Conservation (phyloP, 2,113 vertebrate species). For the Corythoichthys haematopterus region DNA sequence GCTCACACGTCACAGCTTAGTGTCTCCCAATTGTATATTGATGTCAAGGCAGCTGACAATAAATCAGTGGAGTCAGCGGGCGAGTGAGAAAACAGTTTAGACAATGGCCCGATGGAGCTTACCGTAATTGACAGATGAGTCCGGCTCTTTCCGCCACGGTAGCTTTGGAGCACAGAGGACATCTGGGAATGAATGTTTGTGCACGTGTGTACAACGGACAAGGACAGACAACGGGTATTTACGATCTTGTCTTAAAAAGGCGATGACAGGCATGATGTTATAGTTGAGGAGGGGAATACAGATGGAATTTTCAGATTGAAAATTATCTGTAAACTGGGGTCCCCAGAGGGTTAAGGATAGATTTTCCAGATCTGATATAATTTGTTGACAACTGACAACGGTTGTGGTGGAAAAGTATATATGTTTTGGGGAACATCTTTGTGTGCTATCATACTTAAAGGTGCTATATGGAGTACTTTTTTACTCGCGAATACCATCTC, state of each 20-base stretch:
- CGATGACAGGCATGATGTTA: neutral
- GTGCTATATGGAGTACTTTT: too few relatives aligned
- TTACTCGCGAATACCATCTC: too few relatives aligned
- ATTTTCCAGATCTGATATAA: too few relatives aligned
- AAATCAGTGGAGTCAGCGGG: conserved; percentile 68
- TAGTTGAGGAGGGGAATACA: too few relatives aligned
- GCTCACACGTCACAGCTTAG: conserved; percentile 68
- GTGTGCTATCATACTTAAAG: too few relatives aligned
- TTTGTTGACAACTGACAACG: too few relatives aligned
- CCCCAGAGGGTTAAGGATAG: too few relatives aligned
- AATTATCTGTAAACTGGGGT: too few relatives aligned
- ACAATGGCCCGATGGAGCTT: conserved; percentile 72
- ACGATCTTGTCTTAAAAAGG: neutral
- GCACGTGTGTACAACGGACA: neutral
- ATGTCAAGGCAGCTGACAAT: conserved; percentile 62
- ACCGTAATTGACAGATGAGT: conserved; percentile 72
- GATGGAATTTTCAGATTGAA: too few relatives aligned
- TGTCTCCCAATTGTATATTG: conserved; percentile 68
- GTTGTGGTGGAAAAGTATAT: too few relatives aligned
- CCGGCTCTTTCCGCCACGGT: conserved; percentile 62
- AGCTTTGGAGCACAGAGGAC: conserved; percentile 52
- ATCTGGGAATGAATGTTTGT: conserved; percentile 48
- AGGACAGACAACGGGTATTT: neutral
- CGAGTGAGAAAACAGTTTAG: conserved; percentile 72
- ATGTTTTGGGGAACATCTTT: too few relatives aligned